Percentiles rank a stretch among this genome's conserved stretches.
Conservation (phyloP, 2,888 invertebrate species). For the Rutpela maculata region DNA sequence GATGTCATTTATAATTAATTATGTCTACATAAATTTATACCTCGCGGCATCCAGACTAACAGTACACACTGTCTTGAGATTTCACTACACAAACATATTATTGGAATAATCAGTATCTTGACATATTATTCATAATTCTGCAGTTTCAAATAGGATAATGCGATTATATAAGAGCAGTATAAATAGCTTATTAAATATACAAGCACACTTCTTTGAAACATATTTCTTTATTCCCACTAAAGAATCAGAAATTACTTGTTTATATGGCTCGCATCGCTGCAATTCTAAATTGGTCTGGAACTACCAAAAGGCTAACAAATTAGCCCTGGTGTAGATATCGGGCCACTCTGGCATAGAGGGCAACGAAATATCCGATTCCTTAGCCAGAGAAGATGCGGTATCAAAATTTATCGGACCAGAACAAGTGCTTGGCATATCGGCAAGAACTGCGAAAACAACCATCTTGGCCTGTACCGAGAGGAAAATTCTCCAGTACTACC, state of each 20-base stretch:
- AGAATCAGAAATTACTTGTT: neutral
- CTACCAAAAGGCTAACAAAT: too few relatives aligned
- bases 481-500: too few relatives aligned
- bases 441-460: too few relatives aligned
- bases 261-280: too few relatives aligned
- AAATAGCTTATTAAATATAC: neutral
- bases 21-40: conserved; percentile 12
- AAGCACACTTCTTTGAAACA: neutral
- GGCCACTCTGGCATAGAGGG: too few relatives aligned
- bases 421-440: too few relatives aligned
- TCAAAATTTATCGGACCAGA: too few relatives aligned
- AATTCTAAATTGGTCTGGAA: too few relatives aligned
- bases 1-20: conserved; percentile 21
- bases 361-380: too few relatives aligned
- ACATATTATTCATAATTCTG: conserved; percentile 5
- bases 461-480: too few relatives aligned
- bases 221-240: neutral
- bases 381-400: too few relatives aligned
- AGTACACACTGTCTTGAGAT: conserved; percentile 1
- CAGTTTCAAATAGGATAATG: neutral
- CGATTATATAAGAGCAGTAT: neutral
- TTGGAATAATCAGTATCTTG: conserved; percentile 20
- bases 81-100: conserved; percentile 14
- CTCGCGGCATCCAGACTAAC: neutral
- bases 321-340: too few relatives aligned